Evolutionary conservation across 2,797 vertebrate species (phyloP).

Genomic region (Ctenochaetus hawaiiensis): DNA sequence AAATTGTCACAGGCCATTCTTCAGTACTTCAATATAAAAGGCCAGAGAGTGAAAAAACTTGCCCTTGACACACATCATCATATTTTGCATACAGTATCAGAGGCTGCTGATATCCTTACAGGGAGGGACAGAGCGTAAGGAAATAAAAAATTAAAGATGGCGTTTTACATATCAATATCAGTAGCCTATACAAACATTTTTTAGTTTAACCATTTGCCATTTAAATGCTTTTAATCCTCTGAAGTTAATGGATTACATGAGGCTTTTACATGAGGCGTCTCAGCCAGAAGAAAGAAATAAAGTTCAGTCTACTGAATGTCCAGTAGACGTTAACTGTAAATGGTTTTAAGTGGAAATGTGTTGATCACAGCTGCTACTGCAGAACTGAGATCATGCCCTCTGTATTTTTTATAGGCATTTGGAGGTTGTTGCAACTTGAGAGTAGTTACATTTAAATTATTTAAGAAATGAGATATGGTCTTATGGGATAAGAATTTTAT

Average conservation of each 20-base stretch:
- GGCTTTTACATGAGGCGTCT: neutral
- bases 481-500: neutral
- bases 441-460: neutral
- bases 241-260: conserved; percentile 23
- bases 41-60: conserved; percentile 24
- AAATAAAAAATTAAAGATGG: conserved; percentile 5
- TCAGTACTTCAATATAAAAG: conserved; percentile 45
- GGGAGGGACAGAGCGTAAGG: conserved; percentile 9
- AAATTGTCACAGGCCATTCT: conserved; percentile 43
- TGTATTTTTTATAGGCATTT: neutral
- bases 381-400: neutral
- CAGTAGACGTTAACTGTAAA: neutral
- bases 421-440: neutral
- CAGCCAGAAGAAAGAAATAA: neutral
- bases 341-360: neutral
- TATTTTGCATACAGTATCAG: conserved; percentile 44
- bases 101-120: conserved; percentile 28
- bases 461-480: neutral
- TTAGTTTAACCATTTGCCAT: conserved; percentile 18
- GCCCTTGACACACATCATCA: conserved; percentile 44
- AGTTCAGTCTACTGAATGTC: neutral
- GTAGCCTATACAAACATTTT: conserved; percentile 1
- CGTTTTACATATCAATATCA: conserved; percentile 34
- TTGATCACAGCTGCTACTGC: neutral
- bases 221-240: conserved; percentile 6